Percentiles rank a stretch among this genome's conserved stretches.
phyloP scores from a whole-genome alignment of 1,140 invertebrate species.

The Himalopsyche phryganea region DNA sequence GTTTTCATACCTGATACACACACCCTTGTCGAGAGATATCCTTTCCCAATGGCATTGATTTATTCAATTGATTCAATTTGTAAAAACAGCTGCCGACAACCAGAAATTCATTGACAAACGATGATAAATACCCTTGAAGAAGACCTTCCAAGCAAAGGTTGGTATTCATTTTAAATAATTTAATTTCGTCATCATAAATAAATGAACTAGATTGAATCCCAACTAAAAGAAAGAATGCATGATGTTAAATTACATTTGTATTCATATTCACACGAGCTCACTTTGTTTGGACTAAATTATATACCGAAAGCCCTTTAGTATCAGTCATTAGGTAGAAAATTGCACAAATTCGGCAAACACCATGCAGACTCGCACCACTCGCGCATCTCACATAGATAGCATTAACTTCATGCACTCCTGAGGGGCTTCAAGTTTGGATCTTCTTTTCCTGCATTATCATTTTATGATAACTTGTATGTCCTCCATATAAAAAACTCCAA shows the following conservation, averaged over 20 bases:
- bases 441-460: no score
- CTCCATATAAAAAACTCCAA: no score
- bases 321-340: no score
- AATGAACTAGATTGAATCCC: constrained; percentile 49
- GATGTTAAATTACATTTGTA: no score
- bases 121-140: constrained; percentile 39
- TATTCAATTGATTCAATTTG: constrained; percentile 44
- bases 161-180: constrained; percentile 43
- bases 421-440: no score
- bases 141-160: constrained; percentile 46
- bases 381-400: no score
- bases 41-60: constrained; percentile 40
- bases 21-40: constrained; percentile 44
- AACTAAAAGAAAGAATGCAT: constrained; percentile 40
- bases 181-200: constrained; percentile 39
- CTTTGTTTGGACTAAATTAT: not conserved
- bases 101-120: constrained; percentile 41
- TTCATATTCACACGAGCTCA: no score
- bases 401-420: no score
- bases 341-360: no score
- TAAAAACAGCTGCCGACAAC: constrained; percentile 46
- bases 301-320: no score
- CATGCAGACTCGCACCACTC: no score
- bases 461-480: no score
- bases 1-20: constrained; percentile 50